phyloP scores from a whole-genome alignment of 2,888 invertebrate genomes.

The Chouioia cunea region DNA sequence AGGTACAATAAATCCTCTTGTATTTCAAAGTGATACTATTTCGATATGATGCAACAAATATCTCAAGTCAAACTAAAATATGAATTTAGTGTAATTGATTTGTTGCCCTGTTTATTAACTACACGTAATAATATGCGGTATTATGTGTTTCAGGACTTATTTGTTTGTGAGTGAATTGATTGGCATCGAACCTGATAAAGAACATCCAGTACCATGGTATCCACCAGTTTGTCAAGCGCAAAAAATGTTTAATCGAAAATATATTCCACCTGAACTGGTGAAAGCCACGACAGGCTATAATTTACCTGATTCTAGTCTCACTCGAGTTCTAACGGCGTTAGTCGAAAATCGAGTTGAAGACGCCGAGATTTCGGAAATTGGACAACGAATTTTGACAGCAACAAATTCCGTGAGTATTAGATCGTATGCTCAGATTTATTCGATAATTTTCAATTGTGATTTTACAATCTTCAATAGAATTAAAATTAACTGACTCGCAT shows the following conservation, averaged over 20 bases:
- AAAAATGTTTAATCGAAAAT: slow-evolving; percentile 62
- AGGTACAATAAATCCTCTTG: no score
- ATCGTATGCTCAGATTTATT: no score
- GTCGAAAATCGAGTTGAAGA: slow-evolving; percentile 60
- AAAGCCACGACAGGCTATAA: slow-evolving; percentile 54
- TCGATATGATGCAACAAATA: no score
- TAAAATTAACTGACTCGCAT: not conserved
- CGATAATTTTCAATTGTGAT: no score
- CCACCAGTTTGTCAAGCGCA: slow-evolving; percentile 76
- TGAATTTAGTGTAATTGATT: no score
- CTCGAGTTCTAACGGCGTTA: slow-evolving; percentile 64
- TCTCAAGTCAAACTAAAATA: no score
- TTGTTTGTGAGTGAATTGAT: slow-evolving; percentile 70
- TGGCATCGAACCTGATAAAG: slow-evolving; percentile 73
- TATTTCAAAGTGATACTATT: no score
- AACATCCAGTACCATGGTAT: slow-evolving; percentile 83
- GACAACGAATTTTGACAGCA: slow-evolving; percentile 81
- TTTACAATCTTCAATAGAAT: no score
- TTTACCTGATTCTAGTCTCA: slow-evolving; percentile 66
- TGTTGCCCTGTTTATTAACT: no score
- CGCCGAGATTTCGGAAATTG: slow-evolving; percentile 80
- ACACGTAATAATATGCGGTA: not conserved
- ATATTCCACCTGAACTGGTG: slow-evolving; percentile 63
- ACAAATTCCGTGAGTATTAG: slow-evolving; percentile 73
- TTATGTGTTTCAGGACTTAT: slow-evolving; percentile 50